Base-by-base conservation (phyloP, 2,888 invertebrate species). In the Chorisops tibialis region DNA sequence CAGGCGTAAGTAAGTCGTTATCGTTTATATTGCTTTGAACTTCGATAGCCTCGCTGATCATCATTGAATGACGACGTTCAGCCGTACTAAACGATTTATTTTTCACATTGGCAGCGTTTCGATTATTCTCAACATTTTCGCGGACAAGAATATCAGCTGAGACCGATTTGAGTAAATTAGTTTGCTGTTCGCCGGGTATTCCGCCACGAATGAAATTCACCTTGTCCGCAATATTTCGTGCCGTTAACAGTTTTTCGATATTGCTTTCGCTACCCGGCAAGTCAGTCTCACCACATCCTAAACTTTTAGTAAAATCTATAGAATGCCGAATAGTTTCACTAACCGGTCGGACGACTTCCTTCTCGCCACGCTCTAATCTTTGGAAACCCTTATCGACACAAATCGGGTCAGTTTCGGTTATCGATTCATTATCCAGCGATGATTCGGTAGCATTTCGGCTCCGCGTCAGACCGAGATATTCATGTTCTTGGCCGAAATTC, bases 401-500 rank as follows among this genome's bases (percentile, higher is more conserved):
- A 35, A 69, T 63, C 3, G 70, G 69, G 66, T 72, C 71, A 0
- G 71, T 70, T 62, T 72, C 74, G 4, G 73, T 73, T 64, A 73
- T 73, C 68, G 81, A 78, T 66, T 80, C 76, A 70, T 83, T 81
- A 61, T 82, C 81, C 12, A 82, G 79, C 0, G 82, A 82, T 11
- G 84, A 83, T 49, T 83, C 74, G 0, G 82, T 82, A 75, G 81
- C 81, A 67, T 82, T 78, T 24, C 82, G 79, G 48, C 80, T 81
- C 39, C 80, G 70, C 5, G 77, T 77, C n/a, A 65, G 58, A 59
- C 80, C 81, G 3, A 82, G 73, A 59, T 81, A 77, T 63, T 83
- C 82, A 1, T 81, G 68, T 49, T 84, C 82, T 19, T 83, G 79
- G 65, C 85, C 84, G 75, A 87, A 86, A 73, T 84, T 81, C 19